Evolutionary conservation across 2,888 invertebrate species (phyloP), one percentile per base, ranked within the genome.

Genomic region (Leptopilina myrica): DNA sequence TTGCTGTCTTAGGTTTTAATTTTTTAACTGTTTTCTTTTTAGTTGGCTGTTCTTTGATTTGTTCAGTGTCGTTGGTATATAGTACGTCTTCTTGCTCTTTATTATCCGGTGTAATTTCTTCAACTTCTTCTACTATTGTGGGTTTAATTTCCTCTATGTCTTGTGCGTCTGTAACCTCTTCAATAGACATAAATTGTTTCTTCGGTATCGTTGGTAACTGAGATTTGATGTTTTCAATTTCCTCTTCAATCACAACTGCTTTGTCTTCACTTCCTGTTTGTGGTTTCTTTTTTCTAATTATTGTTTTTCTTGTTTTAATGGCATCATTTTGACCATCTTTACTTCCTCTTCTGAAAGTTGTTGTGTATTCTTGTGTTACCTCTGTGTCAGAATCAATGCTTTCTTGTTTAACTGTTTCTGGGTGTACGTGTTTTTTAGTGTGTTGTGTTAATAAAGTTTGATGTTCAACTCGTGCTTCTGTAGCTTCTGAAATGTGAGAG

Each of bases 401-500:
- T 78, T 81, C 82, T 85, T 87, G 86, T 84, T 87, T 86, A 87
- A 84, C 86, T 83, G 84, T 86, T 78, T 85, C 83, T 56, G 84
- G 84, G 78, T 85, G 77, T 84, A 88, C 88, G 87, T 90, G 89
- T 90, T 87, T 85, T 85, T 81, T 85, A 84, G 85, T 90, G 88
- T 90, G 86, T 86, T 83, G 87, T 90, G 88, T 89, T 78, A 85
- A 85, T 86, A 87, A 89, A 80, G 82, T 86, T 82, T 89, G 83
- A 88, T 87, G 86, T 88, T 88, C 87, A 81, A 86, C 88, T 87
- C 88, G 85, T 88, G 84, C 89, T 89, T 90, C 90, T 89, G 89
- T 89, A 79, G 88, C 90, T 91, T 91, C 91, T 91, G 91, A 91
- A 91, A 91, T 90, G 87, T 89, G 86, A 90, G 80, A 90, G 85